Conservation (phyloP, 2,113 vertebrate genomes). For the Falco punctatus region DNA sequence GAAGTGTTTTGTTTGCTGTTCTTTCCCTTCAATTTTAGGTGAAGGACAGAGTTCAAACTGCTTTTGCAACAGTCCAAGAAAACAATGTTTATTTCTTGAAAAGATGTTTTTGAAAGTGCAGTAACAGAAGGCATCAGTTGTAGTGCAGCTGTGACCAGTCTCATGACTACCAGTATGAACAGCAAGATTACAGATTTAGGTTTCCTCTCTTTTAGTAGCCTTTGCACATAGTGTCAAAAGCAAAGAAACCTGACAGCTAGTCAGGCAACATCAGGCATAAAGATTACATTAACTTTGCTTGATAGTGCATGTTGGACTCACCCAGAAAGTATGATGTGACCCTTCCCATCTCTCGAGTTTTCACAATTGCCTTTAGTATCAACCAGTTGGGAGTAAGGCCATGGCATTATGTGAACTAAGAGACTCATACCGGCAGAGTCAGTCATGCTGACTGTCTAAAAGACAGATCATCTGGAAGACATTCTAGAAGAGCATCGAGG, state of each 20-base stretch:
- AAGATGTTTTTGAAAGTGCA: not conserved
- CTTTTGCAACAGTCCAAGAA: not conserved
- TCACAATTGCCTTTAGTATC: not conserved
- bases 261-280: not conserved
- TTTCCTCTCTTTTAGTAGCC: not conserved
- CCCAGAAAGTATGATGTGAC: not conserved
- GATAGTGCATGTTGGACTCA: not conserved
- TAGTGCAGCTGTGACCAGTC: not conserved
- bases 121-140: not conserved
- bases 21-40: not conserved
- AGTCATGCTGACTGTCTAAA: fast-evolving
- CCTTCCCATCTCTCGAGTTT: not conserved
- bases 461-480: not conserved
- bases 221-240: not conserved
- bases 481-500: not conserved
- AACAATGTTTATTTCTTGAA: not conserved
- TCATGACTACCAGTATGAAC: not conserved
- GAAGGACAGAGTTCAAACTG: not conserved
- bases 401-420: not conserved
- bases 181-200: not conserved
- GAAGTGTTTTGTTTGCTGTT: not conserved
- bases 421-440: not conserved
- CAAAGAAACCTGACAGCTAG: not conserved
- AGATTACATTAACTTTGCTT: not conserved
- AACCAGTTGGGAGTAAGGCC: not conserved